Evolutionary conservation across 2,797 vertebrate species (phyloP).

Genomic region (Alfaro cultratus): DNA sequence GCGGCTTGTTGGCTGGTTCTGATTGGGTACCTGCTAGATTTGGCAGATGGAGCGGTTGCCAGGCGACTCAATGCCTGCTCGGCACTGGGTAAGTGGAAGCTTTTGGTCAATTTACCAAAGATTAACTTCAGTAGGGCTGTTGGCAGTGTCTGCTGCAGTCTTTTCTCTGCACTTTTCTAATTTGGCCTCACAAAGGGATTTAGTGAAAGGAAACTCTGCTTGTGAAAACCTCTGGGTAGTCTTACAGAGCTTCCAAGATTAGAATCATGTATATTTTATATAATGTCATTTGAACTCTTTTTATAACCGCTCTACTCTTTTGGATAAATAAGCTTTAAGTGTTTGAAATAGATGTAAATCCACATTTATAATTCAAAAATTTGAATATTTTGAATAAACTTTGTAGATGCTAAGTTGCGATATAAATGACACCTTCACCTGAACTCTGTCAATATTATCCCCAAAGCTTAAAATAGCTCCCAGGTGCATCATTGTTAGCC

Average conservation of each 20-base stretch:
- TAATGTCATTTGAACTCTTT: conserved; percentile 6
- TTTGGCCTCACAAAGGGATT: conserved; percentile 22
- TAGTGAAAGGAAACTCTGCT: conserved; percentile 28
- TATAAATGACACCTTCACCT: not conserved
- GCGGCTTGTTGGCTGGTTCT: conserved; percentile 92
- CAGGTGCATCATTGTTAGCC: conserved; percentile 54
- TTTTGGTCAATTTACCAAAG: conserved; percentile 48
- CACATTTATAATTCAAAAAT: not conserved
- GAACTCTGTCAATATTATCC: conserved; percentile 42
- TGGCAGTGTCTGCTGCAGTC: conserved; percentile 49
- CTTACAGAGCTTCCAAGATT: conserved; percentile 25
- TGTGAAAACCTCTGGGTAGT: conserved; percentile 19
- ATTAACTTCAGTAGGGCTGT: conserved; percentile 47
- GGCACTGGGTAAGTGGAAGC: conserved; percentile 85
- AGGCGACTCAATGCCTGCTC: conserved; percentile 88
- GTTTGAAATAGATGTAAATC: not conserved
- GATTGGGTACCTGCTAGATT: conserved; percentile 90
- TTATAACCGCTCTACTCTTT: not conserved
- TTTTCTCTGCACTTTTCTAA: conserved; percentile 51
- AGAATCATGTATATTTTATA: conserved; percentile 30
- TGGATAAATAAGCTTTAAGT: not conserved
- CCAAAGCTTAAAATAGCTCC: conserved; percentile 66
- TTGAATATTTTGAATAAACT: conserved; percentile 1
- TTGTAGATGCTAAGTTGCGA: not conserved
- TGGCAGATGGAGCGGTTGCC: conserved; percentile 89